Percentiles rank a stretch among this genome's conserved stretches.
These are phyloP conservation scores for Galeruca laticollis DNA, from an alignment of 2,888 invertebrate species.

Conservation along the genomic window DNA sequence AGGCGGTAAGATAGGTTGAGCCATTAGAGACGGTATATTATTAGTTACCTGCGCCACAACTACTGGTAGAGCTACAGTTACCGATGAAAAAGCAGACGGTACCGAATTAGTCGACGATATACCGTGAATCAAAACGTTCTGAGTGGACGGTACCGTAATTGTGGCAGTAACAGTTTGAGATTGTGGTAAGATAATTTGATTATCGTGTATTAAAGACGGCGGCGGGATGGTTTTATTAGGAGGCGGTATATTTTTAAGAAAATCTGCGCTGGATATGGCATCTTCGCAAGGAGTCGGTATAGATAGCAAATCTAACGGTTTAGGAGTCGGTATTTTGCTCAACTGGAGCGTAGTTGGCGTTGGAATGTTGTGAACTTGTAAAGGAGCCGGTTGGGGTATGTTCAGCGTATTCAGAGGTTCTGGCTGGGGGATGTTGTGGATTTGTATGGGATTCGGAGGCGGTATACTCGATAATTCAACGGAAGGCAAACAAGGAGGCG, in stretches of 20 bases:
- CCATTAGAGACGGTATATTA: slow-evolving; percentile 64
- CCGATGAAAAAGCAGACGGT: slow-evolving; percentile 47
- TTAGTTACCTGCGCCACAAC: slow-evolving; percentile 51
- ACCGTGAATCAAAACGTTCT: slow-evolving; percentile 57
- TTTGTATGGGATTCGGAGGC: slow-evolving; percentile 66
- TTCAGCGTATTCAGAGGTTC: slow-evolving; percentile 70
- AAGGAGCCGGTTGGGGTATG: slow-evolving; percentile 66
- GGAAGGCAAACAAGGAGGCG: slow-evolving; percentile 59
- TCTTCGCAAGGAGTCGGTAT: slow-evolving; percentile 68
- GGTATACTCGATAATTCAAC: slow-evolving; percentile 65
- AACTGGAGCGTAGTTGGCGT: slow-evolving; percentile 73
- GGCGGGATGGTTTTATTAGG: slow-evolving; percentile 66
- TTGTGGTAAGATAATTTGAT: slow-evolving; percentile 37
- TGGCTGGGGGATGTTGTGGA: slow-evolving; percentile 68
- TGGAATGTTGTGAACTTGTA: slow-evolving; percentile 73
- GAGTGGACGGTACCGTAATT: slow-evolving; percentile 49
- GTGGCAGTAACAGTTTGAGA: slow-evolving; percentile 32
- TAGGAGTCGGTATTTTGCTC: slow-evolving; percentile 73
- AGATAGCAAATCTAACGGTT: slow-evolving; percentile 72
- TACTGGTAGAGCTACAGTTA: slow-evolving; percentile 55
- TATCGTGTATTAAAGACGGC: slow-evolving; percentile 57
- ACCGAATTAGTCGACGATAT: slow-evolving; percentile 50
- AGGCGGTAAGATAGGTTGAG: slow-evolving; percentile 65
- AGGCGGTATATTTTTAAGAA: slow-evolving; percentile 66
- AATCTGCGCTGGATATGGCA: slow-evolving; percentile 60